These are phyloP conservation scores for Darevskia nairensis DNA, from an alignment of 2,797 vertebrate species.

Conservation along the genomic window DNA sequence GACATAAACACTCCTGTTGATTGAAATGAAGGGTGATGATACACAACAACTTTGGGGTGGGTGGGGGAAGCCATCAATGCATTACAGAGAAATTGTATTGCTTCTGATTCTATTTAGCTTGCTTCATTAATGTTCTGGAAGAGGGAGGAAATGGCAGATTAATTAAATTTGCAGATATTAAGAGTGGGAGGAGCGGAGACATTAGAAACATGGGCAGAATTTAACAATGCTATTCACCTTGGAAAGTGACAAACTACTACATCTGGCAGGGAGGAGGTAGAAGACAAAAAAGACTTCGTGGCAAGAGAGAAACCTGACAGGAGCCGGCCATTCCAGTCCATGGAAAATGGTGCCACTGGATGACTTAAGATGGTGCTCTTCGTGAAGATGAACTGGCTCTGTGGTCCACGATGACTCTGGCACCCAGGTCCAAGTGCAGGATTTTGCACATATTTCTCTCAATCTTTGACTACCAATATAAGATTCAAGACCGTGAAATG, in stretches of 20 bases:
- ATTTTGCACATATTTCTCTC: too few relatives aligned
- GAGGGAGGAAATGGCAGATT: constrained; percentile 73
- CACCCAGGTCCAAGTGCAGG: neutral
- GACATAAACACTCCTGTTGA: constrained; percentile 64
- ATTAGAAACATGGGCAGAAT: constrained; percentile 67
- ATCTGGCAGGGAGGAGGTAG: constrained; percentile 36
- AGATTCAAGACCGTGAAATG: too few relatives aligned
- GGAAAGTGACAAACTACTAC: constrained; percentile 55
- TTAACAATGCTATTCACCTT: constrained; percentile 56
- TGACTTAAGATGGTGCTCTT: neutral
- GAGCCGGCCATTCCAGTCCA: neutral
- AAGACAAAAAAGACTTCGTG: constrained; percentile 34
- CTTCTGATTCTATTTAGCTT: constrained; percentile 71
- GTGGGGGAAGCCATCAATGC: constrained; percentile 54
- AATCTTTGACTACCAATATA: too few relatives aligned
- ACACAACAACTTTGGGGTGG: constrained; percentile 66
- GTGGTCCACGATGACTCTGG: neutral
- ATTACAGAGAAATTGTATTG: constrained; percentile 62
- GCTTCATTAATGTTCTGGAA: constrained; percentile 75
- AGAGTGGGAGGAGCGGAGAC: constrained; percentile 71
- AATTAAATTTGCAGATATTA: constrained; percentile 77
- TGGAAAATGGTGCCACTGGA: neutral
- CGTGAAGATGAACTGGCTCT: neutral
- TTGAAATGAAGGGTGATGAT: constrained; percentile 66
- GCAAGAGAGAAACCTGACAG: constrained; percentile 14